phyloP scores from a whole-genome alignment of 2,113 vertebrate genomes.

The Gila orcuttii region DNA sequence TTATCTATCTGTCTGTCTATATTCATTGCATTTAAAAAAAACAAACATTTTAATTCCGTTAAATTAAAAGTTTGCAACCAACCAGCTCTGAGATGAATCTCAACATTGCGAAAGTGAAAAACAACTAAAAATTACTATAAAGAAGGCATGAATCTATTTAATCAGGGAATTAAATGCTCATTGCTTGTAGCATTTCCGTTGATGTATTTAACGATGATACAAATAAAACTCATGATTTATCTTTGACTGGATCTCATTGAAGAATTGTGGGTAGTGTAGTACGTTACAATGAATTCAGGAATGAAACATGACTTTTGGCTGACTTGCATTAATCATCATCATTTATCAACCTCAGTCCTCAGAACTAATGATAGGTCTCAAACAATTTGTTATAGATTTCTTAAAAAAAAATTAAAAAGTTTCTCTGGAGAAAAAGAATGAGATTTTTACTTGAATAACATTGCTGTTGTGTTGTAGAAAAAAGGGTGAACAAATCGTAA shows the following conservation, averaged over 20 bases:
- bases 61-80: too few relatives aligned
- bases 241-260: neutral
- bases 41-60: too few relatives aligned
- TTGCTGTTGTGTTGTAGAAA: neutral
- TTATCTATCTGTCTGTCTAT: too few relatives aligned
- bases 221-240: neutral
- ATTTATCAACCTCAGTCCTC: too few relatives aligned
- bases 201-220: neutral
- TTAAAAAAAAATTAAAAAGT: neutral
- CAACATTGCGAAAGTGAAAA: neutral
- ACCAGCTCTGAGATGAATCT: conserved; percentile 1
- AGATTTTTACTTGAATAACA: neutral
- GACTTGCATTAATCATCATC: neutral
- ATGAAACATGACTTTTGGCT: neutral
- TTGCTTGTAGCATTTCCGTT: neutral
- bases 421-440: neutral
- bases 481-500: too few relatives aligned
- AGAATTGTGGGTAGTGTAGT: conserved; percentile 7
- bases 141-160: neutral
- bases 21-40: too few relatives aligned
- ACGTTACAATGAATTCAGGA: neutral
- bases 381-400: neutral
- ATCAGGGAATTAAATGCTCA: neutral
- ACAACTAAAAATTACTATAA: neutral
- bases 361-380: neutral